Evolutionary conservation across 2,888 invertebrate species (phyloP), one percentile per base, ranked within the genome.

Genomic region (Keiferia lycopersicella): DNA sequence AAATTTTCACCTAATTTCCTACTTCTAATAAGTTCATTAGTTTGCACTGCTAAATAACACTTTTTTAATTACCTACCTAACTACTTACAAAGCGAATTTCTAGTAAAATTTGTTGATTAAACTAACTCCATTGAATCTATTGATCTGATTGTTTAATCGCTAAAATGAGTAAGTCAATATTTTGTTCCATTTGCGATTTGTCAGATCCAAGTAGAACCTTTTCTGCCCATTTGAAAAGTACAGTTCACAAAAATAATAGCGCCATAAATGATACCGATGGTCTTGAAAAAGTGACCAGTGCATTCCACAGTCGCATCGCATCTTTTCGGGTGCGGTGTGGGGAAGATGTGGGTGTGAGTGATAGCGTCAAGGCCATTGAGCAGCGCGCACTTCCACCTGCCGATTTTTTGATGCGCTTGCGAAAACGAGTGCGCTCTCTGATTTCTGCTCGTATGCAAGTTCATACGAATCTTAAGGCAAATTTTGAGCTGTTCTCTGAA

Each of bases 401-500:
- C 2, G 18, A 18, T 1, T 51, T 51, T 20, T 51, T 51, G 10
- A 1, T 20, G 1, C 2, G 20, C 7, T 12, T 20, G 8, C 50
- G 50, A 0, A 2, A 3, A 20, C 50, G 20, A 1, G 50, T 51
- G 4, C 50, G 18, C 12, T 2, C 18, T 18, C 22, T 51, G 1
- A 11, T 51, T 2, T 18, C 11, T 11, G 50, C 20, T 1, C 18
- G 50, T 11, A 2, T 51, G 18, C 18, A 18, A 18, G 50, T 8
- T 51, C 10, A 20, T 51, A 20, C 18, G 0, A 51, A 11, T 20
- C 18, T 51, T 51, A 51, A 51, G 12, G 18, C 7, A 1, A 51
- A 51, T 20, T 51, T 51, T 18, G 50, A 51, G 8, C n/a, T 51
- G 12, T 51, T 51, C n/a, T 1, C 50, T 20, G 50, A 51, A 51